These are phyloP conservation scores for Naja naja DNA, from an alignment of 2,113 vertebrate genomes.

Conservation along the genomic window DNA sequence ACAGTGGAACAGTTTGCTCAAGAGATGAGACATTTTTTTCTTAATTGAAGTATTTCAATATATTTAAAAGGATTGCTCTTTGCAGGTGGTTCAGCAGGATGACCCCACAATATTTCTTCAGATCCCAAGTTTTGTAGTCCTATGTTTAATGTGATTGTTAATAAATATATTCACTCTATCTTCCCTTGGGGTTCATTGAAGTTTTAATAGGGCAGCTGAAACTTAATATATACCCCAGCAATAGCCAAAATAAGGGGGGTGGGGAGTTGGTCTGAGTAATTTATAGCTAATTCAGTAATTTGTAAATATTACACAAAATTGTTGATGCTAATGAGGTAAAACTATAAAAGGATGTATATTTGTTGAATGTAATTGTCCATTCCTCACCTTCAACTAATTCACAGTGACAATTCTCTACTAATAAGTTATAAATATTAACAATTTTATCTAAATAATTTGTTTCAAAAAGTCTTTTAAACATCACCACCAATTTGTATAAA, in stretches of 20 bases:
- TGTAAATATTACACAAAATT: background rate
- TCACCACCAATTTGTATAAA: background rate
- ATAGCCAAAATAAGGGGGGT: background rate
- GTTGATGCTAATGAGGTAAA: background rate
- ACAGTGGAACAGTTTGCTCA: background rate
- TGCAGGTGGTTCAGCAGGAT: background rate
- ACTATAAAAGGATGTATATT: background rate
- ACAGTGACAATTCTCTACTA: background rate
- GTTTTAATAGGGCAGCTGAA: background rate
- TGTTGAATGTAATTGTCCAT: background rate
- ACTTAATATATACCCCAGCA: too few relatives aligned
- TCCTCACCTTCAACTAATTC: background rate
- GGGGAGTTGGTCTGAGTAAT: background rate
- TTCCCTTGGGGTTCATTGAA: background rate
- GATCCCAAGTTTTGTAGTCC: background rate
- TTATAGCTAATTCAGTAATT: background rate
- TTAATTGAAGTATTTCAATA: background rate
- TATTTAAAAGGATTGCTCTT: background rate
- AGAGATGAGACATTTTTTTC: background rate
- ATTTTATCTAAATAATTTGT: background rate
- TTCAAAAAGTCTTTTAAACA: background rate
- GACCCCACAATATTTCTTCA: background rate
- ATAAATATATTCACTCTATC: background rate
- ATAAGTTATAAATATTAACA: background rate
- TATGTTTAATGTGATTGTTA: background rate